Conservation (phyloP, 64 coral and sea anemone species). For the Anthopleura sola region DNA sequence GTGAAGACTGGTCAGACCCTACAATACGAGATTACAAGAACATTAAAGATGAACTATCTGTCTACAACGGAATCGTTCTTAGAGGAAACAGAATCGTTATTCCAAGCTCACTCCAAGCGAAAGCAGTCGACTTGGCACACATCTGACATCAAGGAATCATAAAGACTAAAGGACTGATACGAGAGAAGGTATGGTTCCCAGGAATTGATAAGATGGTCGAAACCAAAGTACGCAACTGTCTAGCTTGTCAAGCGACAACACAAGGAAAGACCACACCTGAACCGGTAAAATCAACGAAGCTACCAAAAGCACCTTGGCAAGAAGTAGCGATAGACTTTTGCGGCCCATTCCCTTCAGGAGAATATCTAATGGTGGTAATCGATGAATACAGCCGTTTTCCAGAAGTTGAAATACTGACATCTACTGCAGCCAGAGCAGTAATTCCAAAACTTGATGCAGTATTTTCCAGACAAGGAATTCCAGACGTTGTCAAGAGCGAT, state of each 20-base stretch:
- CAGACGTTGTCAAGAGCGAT: conserved; percentile 33
- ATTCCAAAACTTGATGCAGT: conserved; percentile 40
- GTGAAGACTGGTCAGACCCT: not conserved
- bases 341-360: conserved; percentile 22
- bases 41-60: conserved; percentile 23
- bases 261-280: conserved; percentile 17
- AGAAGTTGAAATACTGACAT: conserved; percentile 23
- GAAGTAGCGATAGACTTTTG: conserved; percentile 36
- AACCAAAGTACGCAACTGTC: conserved; percentile 33
- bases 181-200: conserved; percentile 43
- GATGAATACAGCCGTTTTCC: conserved; percentile 49
- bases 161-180: conserved; percentile 29
- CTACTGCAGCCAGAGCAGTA: conserved; percentile 9
- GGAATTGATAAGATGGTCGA: conserved; percentile 29
- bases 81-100: conserved; percentile 17
- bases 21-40: conserved; percentile 5
- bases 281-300: conserved; percentile 21
- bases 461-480: conserved; percentile 47
- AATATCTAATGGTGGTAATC: conserved; percentile 23
- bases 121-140: conserved; percentile 16
- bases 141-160: conserved; percentile 25
- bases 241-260: conserved; percentile 23
- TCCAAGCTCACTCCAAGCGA: not conserved
- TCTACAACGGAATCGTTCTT: conserved; percentile 15
- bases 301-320: conserved; percentile 30